Evolutionary conservation across 2,888 invertebrate species (phyloP), one percentile per base, ranked within the genome.

Genomic region (Thysanoteuthis rhombus): DNA sequence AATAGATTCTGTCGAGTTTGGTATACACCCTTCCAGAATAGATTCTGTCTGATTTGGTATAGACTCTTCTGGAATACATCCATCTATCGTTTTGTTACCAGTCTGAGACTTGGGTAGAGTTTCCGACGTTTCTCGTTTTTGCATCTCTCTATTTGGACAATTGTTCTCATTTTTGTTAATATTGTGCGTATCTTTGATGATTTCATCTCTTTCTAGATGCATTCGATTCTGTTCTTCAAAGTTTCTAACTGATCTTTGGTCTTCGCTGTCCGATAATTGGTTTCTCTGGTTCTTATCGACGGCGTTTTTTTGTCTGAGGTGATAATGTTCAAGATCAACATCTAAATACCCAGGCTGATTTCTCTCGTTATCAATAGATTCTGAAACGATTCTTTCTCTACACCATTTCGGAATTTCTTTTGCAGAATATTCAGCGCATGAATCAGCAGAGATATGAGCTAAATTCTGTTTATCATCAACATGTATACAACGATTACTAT

Each of bases 361-460:
- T n/a, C 75, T 75, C 10, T 75, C n/a, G n/a, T n/a, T n/a, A n/a
- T 75, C n/a, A 75, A n/a, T 75, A 1, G 75, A n/a, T n/a, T 75
- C n/a, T n/a, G n/a, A n/a, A 75, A 75, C 36, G 16, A 16, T 75
- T n/a, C 75, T n/a, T 36, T 75, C n/a, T n/a, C 36, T 36, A n/a
- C 16, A 16, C 12, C 36, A 12, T 75, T 75, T 12, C 16, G n/a
- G 36, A 16, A 75, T 75, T n/a, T 75, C n/a, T 75, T 75, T 75
- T 0, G n/a, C n/a, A n/a, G n/a, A 36, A n/a, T 95, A 95, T 96
- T 94, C 95, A 95, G 92, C 94, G 93, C n/a, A 95, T 95, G 93
- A 95, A 95, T n/a, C n/a, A 75, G 75, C n/a, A n/a, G 12, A 75
- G 5, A 16, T n/a, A 16, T 6, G 8, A 5, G 16, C n/a, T 36